Evolutionary conservation across 1,140 invertebrate species (phyloP), one percentile per base, ranked within the genome.

Genomic region (Ostrea denselamellosa): DNA sequence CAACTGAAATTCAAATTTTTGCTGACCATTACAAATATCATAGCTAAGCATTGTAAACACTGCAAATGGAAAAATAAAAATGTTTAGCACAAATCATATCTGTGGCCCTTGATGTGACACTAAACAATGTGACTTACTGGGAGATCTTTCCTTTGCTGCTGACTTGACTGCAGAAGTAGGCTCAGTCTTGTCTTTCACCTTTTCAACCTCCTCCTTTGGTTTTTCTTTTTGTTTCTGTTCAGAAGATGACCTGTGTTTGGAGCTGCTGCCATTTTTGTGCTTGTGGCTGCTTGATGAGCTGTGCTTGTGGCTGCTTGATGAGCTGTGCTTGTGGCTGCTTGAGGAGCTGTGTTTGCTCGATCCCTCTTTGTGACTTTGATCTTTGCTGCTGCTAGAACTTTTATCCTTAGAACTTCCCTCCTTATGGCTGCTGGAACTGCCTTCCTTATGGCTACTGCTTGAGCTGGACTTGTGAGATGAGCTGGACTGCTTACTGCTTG

Each of bases 231-330:
- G 85, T 71, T 91, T 91, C 22, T 89, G 85, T 44, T 89, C 90
- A 17, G 83, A 86, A 12, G 85, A 86, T 9, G 83, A 85, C 7
- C 87, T 90, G 88, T 90, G 91, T 51, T 95, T 93, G 85, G 93
- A 89, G 87, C 95, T 94, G 90, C 95, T 95, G 84, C 95, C 96
- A 52, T 96, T 95, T 86, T 95, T 95, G 68, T 95, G 94, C 93
- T 92, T 92, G 83, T 81, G 53, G n/a, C n/a, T 90, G 86, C 91
- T 91, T 9, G 87, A 89, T 52, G 84, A 88, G 77, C 88, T n/a
- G n/a, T n/a, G n/a, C n/a, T n/a, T n/a, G n/a, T n/a, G n/a, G n/a
- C n/a, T n/a, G n/a, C n/a, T n/a, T n/a, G n/a, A n/a, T n/a, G n/a
- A n/a, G n/a, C n/a, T n/a, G 68, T 95, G 94, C 93, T 92, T 92